A percentile compares a stretch with the other conserved stretches of the same genome.
Evolutionary conservation across 2,888 invertebrate genomes (phyloP).

Genomic region (Aphidoletes aphidimyza): DNA sequence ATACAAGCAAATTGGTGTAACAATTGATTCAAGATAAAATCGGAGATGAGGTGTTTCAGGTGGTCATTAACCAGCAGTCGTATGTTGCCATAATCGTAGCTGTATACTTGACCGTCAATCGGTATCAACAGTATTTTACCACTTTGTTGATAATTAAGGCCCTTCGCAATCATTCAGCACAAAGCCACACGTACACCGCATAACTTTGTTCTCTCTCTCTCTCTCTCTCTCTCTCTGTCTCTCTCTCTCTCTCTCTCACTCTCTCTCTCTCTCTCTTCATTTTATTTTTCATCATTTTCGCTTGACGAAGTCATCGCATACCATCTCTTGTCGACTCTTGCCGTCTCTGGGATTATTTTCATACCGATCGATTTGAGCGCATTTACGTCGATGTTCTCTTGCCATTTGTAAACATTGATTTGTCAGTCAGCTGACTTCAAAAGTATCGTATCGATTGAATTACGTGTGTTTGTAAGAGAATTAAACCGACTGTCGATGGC

Average conservation of each 20-base stretch:
- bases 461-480: constrained; percentile 6
- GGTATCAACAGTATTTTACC: not conserved
- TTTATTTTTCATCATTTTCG: too few relatives aligned
- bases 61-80: constrained; percentile 17
- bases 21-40: constrained; percentile 18
- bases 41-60: not conserved
- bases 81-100: not conserved
- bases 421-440: constrained; percentile 28
- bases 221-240: not conserved
- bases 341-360: not conserved
- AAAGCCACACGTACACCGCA: constrained; percentile 31
- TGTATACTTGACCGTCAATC: not conserved
- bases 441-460: constrained; percentile 17
- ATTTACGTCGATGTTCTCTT: constrained; percentile 19
- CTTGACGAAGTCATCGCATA: too few relatives aligned
- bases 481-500: not conserved
- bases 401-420: constrained; percentile 24
- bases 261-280: too few relatives aligned
- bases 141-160: constrained; percentile 35
- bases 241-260: too few relatives aligned
- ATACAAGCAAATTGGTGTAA: not conserved
- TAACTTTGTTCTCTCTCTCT: not conserved
- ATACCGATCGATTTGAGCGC: constrained; percentile 11
- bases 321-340: not conserved
- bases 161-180: constrained; percentile 15